phyloP scores from a whole-genome alignment of 2,113 vertebrate species.

The Podiceps cristatus region DNA sequence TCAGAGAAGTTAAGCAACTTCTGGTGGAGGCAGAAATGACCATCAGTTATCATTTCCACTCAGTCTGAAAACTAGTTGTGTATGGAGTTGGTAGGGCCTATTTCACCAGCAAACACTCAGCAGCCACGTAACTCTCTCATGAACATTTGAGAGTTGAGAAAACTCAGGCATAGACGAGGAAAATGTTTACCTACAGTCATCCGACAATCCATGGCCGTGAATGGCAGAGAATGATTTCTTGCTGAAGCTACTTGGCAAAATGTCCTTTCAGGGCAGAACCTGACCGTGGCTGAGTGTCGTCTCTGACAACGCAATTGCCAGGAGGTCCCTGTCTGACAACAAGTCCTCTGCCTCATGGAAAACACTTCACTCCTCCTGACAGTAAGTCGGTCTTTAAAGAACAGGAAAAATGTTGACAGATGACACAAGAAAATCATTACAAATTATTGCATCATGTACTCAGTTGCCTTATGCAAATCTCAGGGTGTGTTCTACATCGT shows the following conservation, averaged over 20 bases:
- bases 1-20: background rate
- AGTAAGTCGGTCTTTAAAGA: background rate
- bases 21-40: background rate
- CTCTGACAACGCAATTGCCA: background rate
- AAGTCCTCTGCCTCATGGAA: background rate
- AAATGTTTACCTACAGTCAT: background rate
- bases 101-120: background rate
- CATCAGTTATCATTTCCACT: background rate
- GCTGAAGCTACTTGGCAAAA: background rate
- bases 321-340: background rate
- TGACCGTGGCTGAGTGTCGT: background rate
- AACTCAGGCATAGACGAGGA: background rate
- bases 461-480: background rate
- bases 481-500: background rate
- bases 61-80: background rate
- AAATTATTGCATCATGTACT: background rate
- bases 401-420: background rate
- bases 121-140: background rate
- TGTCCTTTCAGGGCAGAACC: background rate
- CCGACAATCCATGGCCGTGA: rapidly evolving
- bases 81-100: background rate
- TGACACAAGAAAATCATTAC: background rate
- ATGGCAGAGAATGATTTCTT: background rate
- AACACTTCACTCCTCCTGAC: background rate
- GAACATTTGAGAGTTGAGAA: background rate